Evolutionary conservation across 2,888 invertebrate species (phyloP).

Genomic region (Euproctis similis): DNA sequence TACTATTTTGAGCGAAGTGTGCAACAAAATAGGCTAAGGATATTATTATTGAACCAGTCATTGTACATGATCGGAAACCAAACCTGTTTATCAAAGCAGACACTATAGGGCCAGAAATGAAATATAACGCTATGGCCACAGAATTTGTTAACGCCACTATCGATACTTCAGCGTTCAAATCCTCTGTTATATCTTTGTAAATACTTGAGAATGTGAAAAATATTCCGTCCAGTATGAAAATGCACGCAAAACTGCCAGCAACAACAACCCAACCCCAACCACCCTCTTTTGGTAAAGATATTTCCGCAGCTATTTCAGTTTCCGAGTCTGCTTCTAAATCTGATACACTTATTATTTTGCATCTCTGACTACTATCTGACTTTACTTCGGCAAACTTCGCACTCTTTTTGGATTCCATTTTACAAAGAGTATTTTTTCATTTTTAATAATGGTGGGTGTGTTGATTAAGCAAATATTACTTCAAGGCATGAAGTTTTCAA

Average conservation of each 20-base stretch:
- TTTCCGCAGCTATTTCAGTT: slow-evolving; percentile 63
- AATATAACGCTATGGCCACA: slow-evolving; percentile 52
- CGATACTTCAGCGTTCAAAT: slow-evolving; percentile 38
- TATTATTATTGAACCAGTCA: slow-evolving; percentile 53
- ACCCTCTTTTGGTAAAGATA: slow-evolving; percentile 56
- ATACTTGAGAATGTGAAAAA: slow-evolving; percentile 57
- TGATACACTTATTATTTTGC: neutral
- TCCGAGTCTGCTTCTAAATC: slow-evolving; percentile 46
- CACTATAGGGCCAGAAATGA: slow-evolving; percentile 45
- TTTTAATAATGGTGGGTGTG: too few relatives aligned
- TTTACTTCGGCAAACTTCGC: neutral
- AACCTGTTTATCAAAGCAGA: slow-evolving; percentile 63
- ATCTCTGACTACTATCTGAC: neutral
- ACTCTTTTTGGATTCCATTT: neutral
- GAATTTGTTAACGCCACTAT: slow-evolving; percentile 53
- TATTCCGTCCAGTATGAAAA: slow-evolving; percentile 53
- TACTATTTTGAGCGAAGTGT: slow-evolving; percentile 42
- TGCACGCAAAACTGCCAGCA: slow-evolving; percentile 36
- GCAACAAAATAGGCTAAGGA: slow-evolving; percentile 43
- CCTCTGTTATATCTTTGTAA: slow-evolving; percentile 40
- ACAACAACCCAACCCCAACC: slow-evolving; percentile 68
- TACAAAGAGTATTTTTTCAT: too few relatives aligned
- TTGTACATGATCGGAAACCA: slow-evolving; percentile 56
- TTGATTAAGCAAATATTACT: neutral
- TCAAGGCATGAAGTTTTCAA: too few relatives aligned